Conservation (phyloP, 2,888 invertebrate genomes). For the Villa cingulata region DNA sequence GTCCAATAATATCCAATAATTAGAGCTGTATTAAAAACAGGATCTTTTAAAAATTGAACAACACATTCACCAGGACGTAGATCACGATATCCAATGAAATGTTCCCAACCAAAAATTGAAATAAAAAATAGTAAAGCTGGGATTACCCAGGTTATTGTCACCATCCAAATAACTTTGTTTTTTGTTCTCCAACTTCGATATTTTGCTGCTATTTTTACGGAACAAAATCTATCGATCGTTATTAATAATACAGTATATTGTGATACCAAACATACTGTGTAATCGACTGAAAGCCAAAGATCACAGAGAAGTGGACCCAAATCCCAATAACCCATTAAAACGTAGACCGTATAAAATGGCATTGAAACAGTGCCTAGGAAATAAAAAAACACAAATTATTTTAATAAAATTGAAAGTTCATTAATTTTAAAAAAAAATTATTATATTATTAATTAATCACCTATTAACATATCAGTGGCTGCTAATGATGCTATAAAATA, state of each 20-base stretch:
- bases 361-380: conserved; percentile 75
- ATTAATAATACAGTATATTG: conserved; percentile 98
- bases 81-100: conserved; percentile 86
- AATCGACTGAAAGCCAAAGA: conserved; percentile 96
- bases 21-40: conserved; percentile 90
- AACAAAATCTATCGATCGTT: conserved; percentile 96
- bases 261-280: conserved; percentile 96
- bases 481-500: conserved; percentile 98
- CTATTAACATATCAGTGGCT: conserved; percentile 93
- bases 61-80: conserved; percentile 79
- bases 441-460: conserved; percentile 25
- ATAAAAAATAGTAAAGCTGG: conserved; percentile 93
- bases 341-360: conserved; percentile 97
- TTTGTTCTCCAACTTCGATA: conserved; percentile 96
- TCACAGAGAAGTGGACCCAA: conserved; percentile 92
- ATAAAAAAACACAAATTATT: no score
- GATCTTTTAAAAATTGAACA: conserved; percentile 94
- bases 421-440: background rate
- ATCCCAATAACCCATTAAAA: conserved; percentile 93
- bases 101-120: conserved; percentile 98
- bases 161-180: conserved; percentile 86
- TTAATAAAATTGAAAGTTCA: no score
- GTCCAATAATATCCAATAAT: conserved; percentile 98
- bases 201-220: conserved; percentile 94
- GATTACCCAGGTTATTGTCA: conserved; percentile 91